phyloP scores from a whole-genome alignment of 2,113 vertebrate genomes.

The Hemiscyllium ocellatum region DNA sequence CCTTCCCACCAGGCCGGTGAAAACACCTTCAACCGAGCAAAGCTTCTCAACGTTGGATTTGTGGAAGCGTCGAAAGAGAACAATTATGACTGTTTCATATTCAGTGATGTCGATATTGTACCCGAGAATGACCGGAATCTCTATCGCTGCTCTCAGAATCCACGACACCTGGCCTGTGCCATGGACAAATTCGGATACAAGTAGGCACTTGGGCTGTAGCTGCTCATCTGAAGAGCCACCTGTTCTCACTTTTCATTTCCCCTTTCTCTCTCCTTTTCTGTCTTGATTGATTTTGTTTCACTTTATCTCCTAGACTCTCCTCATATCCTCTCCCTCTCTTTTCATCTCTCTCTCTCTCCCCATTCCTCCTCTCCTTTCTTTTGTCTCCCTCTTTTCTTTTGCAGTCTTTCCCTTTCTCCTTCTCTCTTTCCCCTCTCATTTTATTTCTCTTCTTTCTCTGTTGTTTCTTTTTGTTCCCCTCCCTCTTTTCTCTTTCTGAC shows the following conservation, averaged over 20 bases:
- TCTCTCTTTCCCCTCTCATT: neutral
- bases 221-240: no score
- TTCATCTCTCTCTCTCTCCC: neutral
- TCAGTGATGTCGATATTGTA: conserved; percentile 43
- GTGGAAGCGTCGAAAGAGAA: conserved; percentile 37
- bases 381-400: no score
- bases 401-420: neutral
- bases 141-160: conserved; percentile 39
- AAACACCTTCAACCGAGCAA: conserved; percentile 41
- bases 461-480: no score
- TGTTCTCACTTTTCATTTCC: neutral
- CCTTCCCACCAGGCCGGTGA: neutral
- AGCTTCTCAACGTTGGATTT: conserved; percentile 42
- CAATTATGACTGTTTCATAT: conserved; percentile 41
- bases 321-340: no score
- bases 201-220: neutral
- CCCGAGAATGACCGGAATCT: conserved; percentile 39
- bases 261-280: neutral
- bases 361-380: neutral
- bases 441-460: neutral
- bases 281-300: neutral
- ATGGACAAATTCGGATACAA: conserved; percentile 41
- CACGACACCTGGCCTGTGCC: conserved; percentile 37
- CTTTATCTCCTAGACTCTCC: neutral
- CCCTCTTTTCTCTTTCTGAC: no score